These are phyloP conservation scores for Cremastinae sp. DNA, from an alignment of 2,888 invertebrate species.

Conservation along the genomic window DNA sequence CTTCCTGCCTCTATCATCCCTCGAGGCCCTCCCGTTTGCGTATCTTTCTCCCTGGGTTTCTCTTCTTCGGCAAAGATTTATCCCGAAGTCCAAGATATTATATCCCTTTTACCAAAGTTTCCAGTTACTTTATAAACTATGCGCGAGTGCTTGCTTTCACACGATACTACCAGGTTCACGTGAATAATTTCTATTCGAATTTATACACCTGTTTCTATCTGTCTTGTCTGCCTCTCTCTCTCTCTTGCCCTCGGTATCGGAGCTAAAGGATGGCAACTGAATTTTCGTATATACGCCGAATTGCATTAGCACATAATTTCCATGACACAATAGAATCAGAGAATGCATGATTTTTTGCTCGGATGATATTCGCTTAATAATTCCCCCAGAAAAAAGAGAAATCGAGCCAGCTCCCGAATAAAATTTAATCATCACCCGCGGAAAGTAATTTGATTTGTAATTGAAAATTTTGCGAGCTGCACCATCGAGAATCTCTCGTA, in stretches of 20 bases:
- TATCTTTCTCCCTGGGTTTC: slow-evolving; percentile 37
- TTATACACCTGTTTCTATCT: slow-evolving; percentile 68
- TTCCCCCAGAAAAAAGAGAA: too few species aligned
- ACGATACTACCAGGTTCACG: slow-evolving; percentile 65
- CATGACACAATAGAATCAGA: background rate
- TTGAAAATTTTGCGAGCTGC: slow-evolving; percentile 5
- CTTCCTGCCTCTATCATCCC: slow-evolving; percentile 44
- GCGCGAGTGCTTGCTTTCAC: slow-evolving; percentile 61
- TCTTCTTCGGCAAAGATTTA: slow-evolving; percentile 40
- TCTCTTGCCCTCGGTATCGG: background rate
- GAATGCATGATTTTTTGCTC: background rate
- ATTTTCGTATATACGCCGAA: slow-evolving; percentile 18
- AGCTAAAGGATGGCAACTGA: slow-evolving; percentile 1
- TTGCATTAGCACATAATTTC: background rate
- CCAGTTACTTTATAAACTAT: slow-evolving; percentile 28
- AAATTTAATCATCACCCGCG: too few species aligned
- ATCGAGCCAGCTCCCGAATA: too few species aligned
- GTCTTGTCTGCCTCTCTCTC: too few species aligned
- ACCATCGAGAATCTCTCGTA: slow-evolving; percentile 1
- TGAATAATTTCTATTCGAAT: slow-evolving; percentile 76
- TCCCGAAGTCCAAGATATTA: slow-evolving; percentile 62
- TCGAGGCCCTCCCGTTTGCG: slow-evolving; percentile 26
- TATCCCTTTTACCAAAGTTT: slow-evolving; percentile 58
- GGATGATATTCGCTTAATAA: background rate
- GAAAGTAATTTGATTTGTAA: slow-evolving; percentile 9